Conservation (phyloP, 2,888 invertebrate genomes). For the Polia nebulosa region DNA sequence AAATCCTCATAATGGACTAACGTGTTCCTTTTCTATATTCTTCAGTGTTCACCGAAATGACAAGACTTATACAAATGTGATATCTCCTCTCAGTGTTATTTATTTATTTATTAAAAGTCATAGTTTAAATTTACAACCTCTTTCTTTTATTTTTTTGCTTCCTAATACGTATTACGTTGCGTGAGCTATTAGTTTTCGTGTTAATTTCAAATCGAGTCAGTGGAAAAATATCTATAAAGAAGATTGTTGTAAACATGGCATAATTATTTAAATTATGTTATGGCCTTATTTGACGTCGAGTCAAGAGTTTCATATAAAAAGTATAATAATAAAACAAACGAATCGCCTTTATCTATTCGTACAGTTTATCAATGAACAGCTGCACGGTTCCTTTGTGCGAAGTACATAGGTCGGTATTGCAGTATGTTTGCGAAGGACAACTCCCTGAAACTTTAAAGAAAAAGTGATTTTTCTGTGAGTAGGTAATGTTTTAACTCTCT, state of each 20-base stretch:
- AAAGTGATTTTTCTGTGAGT: background rate
- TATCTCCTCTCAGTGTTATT: conserved; percentile 40
- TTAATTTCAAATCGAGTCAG: background rate
- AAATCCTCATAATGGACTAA: background rate
- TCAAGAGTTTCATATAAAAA: background rate
- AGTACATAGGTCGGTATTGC: background rate
- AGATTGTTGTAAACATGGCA: background rate
- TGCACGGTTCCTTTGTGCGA: background rate
- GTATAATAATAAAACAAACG: background rate
- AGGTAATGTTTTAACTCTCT: background rate
- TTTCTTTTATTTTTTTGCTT: conserved; percentile 1
- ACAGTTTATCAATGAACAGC: background rate
- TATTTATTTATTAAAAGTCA: conserved; percentile 52
- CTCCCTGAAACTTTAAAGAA: background rate
- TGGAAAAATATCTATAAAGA: background rate
- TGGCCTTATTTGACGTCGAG: background rate
- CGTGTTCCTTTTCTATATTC: conserved; percentile 1
- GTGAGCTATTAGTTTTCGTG: background rate
- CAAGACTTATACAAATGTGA: conserved; percentile 54
- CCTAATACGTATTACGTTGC: background rate
- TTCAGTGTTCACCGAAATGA: conserved; percentile 9
- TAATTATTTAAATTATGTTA: background rate
- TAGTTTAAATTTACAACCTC: background rate
- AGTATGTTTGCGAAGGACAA: background rate
- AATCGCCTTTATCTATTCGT: background rate